phyloP scores from a whole-genome alignment of 1,140 invertebrate genomes.

The Drosophila serrata region DNA sequence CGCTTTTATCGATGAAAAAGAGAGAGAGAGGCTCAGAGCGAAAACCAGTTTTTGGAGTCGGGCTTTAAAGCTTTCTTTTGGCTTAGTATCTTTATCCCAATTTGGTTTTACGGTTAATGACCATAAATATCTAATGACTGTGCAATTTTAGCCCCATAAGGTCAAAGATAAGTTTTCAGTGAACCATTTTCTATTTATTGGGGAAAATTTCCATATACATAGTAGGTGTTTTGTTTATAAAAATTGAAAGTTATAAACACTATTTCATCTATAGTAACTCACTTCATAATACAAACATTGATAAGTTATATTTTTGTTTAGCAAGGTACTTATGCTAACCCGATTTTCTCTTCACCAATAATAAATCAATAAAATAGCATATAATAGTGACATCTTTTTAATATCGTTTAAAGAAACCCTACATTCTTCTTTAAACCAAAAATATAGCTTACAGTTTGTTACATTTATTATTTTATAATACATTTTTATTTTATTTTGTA shows the following conservation, averaged over 20 bases:
- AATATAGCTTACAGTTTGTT: no score
- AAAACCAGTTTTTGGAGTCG: constrained; percentile 36
- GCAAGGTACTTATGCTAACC: not conserved
- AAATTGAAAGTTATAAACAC: not conserved
- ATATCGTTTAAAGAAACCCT: no score
- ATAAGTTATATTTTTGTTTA: not conserved
- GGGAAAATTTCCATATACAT: not conserved
- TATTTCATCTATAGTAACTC: not conserved
- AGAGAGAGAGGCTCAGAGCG: not conserved
- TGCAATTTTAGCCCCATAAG: not conserved
- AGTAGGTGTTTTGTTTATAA: not conserved
- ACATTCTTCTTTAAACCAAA: no score
- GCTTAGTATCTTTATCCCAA: not conserved
- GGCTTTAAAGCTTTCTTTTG: constrained; percentile 13
- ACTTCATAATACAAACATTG: not conserved
- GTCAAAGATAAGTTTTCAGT: not conserved
- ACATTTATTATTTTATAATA: not conserved
- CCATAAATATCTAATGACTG: not conserved
- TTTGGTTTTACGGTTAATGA: constrained; percentile 3
- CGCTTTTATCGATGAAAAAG: not conserved
- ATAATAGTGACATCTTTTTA: not conserved
- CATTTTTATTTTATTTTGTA: no score
- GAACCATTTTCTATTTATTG: not conserved
- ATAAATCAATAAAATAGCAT: no score
- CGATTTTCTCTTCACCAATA: not conserved